Conservation (phyloP, 2,113 vertebrate species). For the Malurus melanocephalus region DNA sequence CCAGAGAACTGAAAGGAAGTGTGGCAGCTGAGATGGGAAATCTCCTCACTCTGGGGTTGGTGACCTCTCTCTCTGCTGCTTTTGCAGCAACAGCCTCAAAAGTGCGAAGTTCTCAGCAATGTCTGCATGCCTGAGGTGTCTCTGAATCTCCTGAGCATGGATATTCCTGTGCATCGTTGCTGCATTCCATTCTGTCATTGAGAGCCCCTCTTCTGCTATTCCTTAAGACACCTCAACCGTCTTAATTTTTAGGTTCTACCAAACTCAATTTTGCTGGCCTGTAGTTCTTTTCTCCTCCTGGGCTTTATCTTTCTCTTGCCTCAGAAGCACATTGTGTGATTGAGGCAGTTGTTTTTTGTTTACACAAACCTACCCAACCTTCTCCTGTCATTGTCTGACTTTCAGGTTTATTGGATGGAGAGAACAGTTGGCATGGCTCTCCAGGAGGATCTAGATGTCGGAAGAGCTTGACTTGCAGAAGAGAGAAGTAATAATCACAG, state of each 20-base stretch:
- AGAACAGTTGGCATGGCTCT: accelerated
- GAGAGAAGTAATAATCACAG: background rate
- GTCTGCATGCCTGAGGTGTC: background rate
- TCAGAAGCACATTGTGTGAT: background rate
- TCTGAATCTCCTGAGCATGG: background rate
- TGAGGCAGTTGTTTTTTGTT: background rate
- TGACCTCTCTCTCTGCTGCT: background rate
- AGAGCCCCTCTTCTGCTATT: background rate
- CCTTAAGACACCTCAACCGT: background rate
- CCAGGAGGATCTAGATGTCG: background rate
- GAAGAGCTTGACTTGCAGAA: background rate
- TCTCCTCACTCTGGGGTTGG: background rate
- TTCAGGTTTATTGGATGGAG: background rate
- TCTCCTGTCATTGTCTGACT: background rate
- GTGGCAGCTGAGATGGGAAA: background rate
- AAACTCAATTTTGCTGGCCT: background rate
- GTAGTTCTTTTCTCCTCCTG: background rate
- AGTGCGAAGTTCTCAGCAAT: background rate
- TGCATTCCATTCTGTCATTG: background rate
- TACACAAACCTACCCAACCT: background rate
- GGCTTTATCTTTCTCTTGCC: background rate
- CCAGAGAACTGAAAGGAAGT: background rate
- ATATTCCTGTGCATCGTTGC: background rate
- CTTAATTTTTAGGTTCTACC: background rate
- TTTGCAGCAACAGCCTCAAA: background rate